A percentile compares a stretch with the other conserved stretches of the same genome.
Evolutionary conservation across 2,113 vertebrate species (phyloP).

Genomic region (Grammomys surdaster): DNA sequence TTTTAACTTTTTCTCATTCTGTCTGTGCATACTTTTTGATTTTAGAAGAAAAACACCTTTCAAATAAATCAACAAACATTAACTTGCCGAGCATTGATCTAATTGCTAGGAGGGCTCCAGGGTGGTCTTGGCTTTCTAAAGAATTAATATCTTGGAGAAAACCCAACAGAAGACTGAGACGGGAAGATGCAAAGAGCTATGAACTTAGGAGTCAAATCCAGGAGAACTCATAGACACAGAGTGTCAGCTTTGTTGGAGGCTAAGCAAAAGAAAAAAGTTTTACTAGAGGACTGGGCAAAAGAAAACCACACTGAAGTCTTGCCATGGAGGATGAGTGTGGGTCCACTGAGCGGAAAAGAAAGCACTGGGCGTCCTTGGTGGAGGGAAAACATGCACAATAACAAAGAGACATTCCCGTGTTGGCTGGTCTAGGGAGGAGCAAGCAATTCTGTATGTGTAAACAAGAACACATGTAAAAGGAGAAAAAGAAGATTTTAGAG

Average conservation of each 20-base stretch:
- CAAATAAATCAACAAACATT: background rate
- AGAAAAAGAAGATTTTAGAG: background rate
- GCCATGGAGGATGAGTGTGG: no score
- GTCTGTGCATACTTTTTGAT: background rate
- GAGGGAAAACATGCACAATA: background rate
- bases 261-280: background rate
- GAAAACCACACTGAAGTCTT: fast-evolving
- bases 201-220: background rate
- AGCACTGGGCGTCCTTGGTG: background rate
- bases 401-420: background rate
- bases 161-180: fast-evolving
- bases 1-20: background rate
- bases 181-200: fast-evolving
- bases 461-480: background rate
- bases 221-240: no score
- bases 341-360: background rate
- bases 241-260: background rate
- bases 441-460: background rate
- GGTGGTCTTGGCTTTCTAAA: background rate
- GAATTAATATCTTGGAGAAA: background rate
- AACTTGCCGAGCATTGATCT: background rate
- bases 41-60: background rate
- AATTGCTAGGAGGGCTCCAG: background rate
- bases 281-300: no score
- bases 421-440: background rate